These are phyloP conservation scores for Netta rufina DNA, from an alignment of 2,797 vertebrate genomes.

Conservation along the genomic window DNA sequence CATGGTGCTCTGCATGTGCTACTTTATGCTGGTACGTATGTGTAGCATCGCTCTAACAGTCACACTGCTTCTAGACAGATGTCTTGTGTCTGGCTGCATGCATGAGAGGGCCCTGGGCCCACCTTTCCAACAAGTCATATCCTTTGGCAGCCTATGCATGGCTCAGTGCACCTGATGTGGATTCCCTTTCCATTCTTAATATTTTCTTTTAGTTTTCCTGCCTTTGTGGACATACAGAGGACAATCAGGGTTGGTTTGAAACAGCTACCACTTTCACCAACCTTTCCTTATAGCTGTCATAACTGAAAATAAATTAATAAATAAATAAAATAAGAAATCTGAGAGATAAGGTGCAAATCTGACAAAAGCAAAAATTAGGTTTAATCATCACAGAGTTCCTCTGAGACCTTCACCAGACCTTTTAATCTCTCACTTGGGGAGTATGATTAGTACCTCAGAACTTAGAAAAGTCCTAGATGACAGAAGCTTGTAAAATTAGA, in stretches of 20 bases:
- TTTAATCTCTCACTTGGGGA: neutral
- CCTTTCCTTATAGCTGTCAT: neutral
- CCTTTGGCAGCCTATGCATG: neutral
- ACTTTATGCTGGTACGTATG: rapidly evolving
- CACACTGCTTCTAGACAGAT: neutral
- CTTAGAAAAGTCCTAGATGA: neutral
- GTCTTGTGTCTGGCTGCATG: neutral
- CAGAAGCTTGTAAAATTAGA: neutral
- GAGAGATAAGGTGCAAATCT: neutral
- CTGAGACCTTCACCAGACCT: neutral
- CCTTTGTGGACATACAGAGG: neutral
- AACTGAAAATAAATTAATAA: neutral
- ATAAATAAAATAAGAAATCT: neutral
- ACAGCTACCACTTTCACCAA: neutral
- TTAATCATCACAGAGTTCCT: neutral
- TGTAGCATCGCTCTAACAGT: neutral
- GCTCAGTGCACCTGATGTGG: neutral
- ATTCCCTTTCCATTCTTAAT: neutral
- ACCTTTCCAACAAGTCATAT: neutral
- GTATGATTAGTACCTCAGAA: neutral
- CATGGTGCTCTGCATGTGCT: rapidly evolving
- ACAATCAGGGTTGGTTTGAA: neutral
- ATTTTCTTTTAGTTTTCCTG: neutral
- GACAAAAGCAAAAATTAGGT: neutral
- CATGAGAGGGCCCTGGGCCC: neutral